Conservation (phyloP, 2,888 invertebrate species). For the Agrotis clavis region DNA sequence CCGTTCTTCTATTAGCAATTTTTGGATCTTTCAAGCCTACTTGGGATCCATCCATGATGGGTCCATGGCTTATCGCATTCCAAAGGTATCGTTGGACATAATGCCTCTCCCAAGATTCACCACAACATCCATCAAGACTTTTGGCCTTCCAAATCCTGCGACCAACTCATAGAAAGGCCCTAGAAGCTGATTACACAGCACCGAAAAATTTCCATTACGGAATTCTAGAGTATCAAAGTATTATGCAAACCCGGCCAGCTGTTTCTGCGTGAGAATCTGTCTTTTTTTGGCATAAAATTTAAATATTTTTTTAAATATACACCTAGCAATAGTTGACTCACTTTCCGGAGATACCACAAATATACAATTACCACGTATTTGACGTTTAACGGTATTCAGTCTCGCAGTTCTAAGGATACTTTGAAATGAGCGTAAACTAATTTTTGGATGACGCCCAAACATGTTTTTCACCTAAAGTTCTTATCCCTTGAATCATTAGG, state of each 20-base stretch:
- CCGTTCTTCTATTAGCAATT: not conserved
- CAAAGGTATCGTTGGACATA: not conserved
- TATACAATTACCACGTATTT: conserved; percentile 33
- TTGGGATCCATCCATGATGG: not conserved
- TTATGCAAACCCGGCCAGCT: not conserved
- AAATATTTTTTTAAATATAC: conserved; percentile 12
- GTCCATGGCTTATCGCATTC: not conserved
- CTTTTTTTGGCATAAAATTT: not conserved
- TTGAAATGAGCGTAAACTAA: conserved; percentile 9
- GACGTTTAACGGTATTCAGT: not conserved
- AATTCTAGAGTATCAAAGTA: not conserved
- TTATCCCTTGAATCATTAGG: conserved; percentile 35
- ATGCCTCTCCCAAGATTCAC: not conserved
- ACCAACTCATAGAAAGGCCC: not conserved
- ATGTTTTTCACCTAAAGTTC: conserved; percentile 23
- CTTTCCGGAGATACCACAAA: conserved; percentile 2
- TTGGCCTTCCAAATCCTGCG: not conserved
- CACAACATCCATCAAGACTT: too few species aligned
- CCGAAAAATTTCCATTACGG: not conserved
- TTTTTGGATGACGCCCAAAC: conserved; percentile 43
- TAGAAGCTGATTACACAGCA: not conserved
- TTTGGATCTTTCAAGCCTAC: not conserved
- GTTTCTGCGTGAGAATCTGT: not conserved
- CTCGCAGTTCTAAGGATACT: conserved; percentile 4
- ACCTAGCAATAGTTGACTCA: conserved; percentile 34